A percentile compares a stretch with the other conserved stretches of the same genome.
Conservation (phyloP, 2,888 invertebrate genomes). For the Busseola fusca region DNA sequence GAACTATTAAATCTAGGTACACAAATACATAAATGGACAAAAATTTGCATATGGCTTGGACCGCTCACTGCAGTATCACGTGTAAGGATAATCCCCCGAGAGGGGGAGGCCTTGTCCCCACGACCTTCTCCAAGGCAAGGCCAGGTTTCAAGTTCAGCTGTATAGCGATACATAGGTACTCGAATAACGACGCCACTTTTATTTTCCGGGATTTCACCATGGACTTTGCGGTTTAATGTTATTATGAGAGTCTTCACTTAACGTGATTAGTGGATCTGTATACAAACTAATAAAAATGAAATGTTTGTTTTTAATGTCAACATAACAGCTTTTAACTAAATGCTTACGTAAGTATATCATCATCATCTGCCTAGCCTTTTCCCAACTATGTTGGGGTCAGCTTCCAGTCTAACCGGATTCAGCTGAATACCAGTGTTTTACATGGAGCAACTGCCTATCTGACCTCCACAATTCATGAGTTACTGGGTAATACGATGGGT, state of each 20-base stretch:
- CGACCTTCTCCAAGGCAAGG: conserved; percentile 69
- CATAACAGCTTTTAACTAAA: background rate
- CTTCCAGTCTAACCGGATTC: too few species aligned
- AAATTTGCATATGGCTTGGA: conserved; percentile 42
- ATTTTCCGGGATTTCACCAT: conserved; percentile 20
- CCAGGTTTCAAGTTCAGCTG: conserved; percentile 72
- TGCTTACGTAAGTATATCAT: background rate
- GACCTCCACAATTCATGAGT: too few species aligned
- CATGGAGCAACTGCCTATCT: too few species aligned
- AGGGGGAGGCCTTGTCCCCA: conserved; percentile 60
- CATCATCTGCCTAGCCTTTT: too few species aligned
- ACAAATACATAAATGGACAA: too few species aligned
- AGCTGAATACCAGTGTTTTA: too few species aligned
- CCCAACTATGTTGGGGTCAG: too few species aligned
- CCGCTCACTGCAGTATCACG: conserved; percentile 40
- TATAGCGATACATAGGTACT: conserved; percentile 6
- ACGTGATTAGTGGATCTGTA: conserved; percentile 3
- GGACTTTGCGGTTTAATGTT: conserved; percentile 14
- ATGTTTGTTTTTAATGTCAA: background rate
- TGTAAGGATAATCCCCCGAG: conserved; percentile 65
- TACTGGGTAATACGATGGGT: too few species aligned
- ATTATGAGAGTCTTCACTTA: conserved; percentile 19
- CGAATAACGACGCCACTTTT: conserved; percentile 12
- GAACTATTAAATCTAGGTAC: too few species aligned
- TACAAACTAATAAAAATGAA: background rate